Evolutionary conservation across 2,113 vertebrate species (phyloP).

Genomic region (Physeter macrocephalus): DNA sequence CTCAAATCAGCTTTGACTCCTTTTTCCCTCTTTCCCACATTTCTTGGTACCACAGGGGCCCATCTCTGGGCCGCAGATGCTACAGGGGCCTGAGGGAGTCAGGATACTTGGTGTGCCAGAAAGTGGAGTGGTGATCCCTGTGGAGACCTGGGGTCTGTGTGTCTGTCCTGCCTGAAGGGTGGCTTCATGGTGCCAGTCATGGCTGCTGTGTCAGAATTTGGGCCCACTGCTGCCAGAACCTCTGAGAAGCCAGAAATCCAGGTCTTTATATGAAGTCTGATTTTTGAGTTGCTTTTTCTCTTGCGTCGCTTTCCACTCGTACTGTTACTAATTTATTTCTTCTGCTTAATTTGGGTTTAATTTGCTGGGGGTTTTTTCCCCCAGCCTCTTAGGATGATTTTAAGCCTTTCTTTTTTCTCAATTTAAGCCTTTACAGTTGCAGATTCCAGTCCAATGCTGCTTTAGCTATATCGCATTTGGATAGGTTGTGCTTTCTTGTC

Average conservation of each 20-base stretch:
- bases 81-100: background rate
- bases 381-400: background rate
- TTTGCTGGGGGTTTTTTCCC: background rate
- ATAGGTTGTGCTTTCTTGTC: background rate
- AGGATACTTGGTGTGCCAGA: background rate
- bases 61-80: rapidly evolving
- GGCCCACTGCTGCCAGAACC: background rate
- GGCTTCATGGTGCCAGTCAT: background rate
- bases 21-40: background rate
- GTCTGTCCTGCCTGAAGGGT: background rate
- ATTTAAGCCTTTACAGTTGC: background rate
- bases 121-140: background rate
- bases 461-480: background rate
- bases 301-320: background rate
- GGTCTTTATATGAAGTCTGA: background rate
- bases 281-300: background rate
- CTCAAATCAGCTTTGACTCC: background rate
- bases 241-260: background rate
- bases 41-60: background rate
- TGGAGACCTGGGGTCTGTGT: rapidly evolving
- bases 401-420: background rate
- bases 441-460: background rate
- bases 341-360: background rate
- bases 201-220: background rate
- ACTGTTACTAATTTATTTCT: background rate